phyloP scores from a whole-genome alignment of 2,113 vertebrate genomes.

The Dipodomys stephensi region DNA sequence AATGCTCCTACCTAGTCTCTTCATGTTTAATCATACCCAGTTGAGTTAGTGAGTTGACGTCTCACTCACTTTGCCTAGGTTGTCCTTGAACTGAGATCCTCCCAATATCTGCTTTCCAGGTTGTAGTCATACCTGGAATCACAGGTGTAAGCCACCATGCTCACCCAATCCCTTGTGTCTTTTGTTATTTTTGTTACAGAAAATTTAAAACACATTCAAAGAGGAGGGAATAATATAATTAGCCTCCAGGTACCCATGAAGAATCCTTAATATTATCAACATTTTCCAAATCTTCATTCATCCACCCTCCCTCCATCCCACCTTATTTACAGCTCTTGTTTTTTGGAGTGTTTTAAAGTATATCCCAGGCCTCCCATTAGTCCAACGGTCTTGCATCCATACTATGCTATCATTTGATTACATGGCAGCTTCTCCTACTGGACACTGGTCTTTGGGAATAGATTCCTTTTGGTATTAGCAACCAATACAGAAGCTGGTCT shows the following conservation, averaged over 20 bases:
- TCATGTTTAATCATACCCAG: no score
- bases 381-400: neutral
- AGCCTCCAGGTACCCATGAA: no score
- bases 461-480: neutral
- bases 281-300: neutral
- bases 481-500: neutral
- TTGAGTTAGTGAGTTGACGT: no score
- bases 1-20: no score
- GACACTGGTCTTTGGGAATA: neutral
- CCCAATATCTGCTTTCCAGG: no score
- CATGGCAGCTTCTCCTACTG: neutral
- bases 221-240: neutral
- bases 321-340: neutral
- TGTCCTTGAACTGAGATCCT: no score
- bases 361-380: neutral
- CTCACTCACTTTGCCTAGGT: no score
- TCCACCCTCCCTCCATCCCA: neutral
- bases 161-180: neutral
- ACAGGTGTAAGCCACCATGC: no score
- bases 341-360: neutral
- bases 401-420: no score
- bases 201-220: neutral
- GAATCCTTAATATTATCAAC: neutral
- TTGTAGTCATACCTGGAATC: no score
- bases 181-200: neutral